Conservation (phyloP, 2,888 invertebrate species). For the Drosophila recens region DNA sequence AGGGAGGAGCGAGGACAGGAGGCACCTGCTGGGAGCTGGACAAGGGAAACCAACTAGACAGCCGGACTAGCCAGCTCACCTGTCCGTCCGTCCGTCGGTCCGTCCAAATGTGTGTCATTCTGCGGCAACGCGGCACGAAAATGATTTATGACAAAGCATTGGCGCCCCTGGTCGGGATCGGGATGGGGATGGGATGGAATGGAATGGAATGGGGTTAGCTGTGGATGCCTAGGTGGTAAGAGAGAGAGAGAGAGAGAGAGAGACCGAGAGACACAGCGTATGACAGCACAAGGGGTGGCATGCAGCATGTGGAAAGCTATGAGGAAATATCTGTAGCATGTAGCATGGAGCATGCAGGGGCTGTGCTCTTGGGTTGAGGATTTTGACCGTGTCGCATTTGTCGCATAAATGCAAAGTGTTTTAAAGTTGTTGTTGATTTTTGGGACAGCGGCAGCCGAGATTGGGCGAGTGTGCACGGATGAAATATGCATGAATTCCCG, state of each 20-base stretch:
- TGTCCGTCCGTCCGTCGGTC: conserved; percentile 15
- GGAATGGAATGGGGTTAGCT: conserved; percentile 12
- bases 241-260: conserved; percentile 2
- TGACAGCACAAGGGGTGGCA: conserved; percentile 23
- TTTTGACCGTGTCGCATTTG: conserved; percentile 57
- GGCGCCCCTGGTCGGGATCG: conserved; percentile 32
- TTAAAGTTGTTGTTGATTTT: conserved; percentile 67
- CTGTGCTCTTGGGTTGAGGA: conserved; percentile 16
- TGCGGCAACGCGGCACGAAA: conserved; percentile 75
- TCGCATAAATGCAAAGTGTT: conserved; percentile 72
- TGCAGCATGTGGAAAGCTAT: conserved; percentile 7
- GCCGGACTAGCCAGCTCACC: conserved; percentile 8
- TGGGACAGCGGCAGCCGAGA: conserved; percentile 45
- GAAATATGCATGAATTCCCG: conserved; percentile 45
- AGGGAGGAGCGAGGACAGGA: background rate
- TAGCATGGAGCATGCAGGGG: conserved; percentile 12
- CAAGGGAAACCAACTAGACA: conserved; percentile 8
- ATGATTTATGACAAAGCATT: conserved; percentile 71
- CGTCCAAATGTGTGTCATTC: conserved; percentile 73
- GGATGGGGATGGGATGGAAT: background rate
- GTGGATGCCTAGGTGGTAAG: background rate
- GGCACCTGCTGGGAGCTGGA: conserved; percentile 46
- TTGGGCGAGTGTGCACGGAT: conserved; percentile 24
- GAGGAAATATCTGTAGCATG: background rate
- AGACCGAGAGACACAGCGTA: conserved; percentile 4